Evolutionary conservation across 2,888 invertebrate genomes (phyloP).

Genomic region (Helobdella robusta): DNA sequence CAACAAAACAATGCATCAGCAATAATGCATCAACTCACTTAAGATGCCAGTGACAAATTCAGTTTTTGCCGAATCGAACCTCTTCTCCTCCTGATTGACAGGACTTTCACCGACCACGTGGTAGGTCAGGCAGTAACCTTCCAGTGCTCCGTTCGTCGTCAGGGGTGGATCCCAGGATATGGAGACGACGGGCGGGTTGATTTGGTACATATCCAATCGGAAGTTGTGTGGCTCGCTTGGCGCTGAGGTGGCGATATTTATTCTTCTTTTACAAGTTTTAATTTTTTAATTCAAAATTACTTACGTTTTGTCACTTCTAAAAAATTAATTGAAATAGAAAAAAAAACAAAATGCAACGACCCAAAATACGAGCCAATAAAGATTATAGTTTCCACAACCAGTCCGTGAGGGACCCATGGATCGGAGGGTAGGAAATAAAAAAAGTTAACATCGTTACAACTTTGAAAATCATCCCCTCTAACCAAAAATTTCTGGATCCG

Average conservation of each 20-base stretch:
- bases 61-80: slow-evolving; percentile 31
- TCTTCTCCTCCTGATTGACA: slow-evolving; percentile 29
- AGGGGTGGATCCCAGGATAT: slow-evolving; percentile 84
- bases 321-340: too few relatives aligned
- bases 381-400: too few relatives aligned
- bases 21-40: slow-evolving; percentile 24
- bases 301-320: too few relatives aligned
- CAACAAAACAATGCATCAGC: background rate
- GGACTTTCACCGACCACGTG: slow-evolving; percentile 68
- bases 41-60: slow-evolving; percentile 31
- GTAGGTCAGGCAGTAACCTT: slow-evolving; percentile 75
- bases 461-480: too few relatives aligned
- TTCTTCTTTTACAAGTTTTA: too few relatives aligned
- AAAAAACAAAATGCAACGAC: too few relatives aligned
- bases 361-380: too few relatives aligned
- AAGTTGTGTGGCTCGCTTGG: slow-evolving; percentile 51
- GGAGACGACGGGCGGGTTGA: slow-evolving; percentile 78
- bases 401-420: too few relatives aligned
- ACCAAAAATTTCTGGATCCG: too few relatives aligned
- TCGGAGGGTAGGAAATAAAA: too few relatives aligned
- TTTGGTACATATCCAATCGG: slow-evolving; percentile 64
- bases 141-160: slow-evolving; percentile 76
- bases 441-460: too few relatives aligned
- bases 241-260: slow-evolving; percentile 39
- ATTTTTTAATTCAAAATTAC: too few relatives aligned